phyloP scores from a whole-genome alignment of 2,797 vertebrate genomes.

The Alcedo quadribrachys region DNA sequence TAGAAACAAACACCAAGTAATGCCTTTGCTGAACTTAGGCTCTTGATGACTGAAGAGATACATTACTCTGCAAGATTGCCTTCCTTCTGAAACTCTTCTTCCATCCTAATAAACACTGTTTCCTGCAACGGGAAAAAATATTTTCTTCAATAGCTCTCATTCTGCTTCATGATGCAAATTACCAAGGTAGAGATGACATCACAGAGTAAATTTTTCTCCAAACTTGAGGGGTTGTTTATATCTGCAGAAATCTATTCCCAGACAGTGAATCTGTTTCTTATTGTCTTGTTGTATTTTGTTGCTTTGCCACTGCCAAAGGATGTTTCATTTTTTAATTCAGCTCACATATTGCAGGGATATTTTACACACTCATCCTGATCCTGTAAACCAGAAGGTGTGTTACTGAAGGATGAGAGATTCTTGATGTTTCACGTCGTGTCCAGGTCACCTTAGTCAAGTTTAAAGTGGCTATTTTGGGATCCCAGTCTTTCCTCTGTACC shows the following conservation, averaged over 20 bases:
- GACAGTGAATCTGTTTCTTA: not conserved
- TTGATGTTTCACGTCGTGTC: not conserved
- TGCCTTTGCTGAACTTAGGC: not conserved
- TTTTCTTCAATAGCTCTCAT: not conserved
- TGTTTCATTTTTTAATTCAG: not conserved
- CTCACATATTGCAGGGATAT: not conserved
- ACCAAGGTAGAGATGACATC: not conserved
- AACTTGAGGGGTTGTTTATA: not conserved
- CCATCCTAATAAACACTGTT: not conserved
- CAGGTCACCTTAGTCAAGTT: not conserved
- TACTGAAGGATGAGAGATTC: not conserved
- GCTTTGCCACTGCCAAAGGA: not conserved
- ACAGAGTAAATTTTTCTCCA: not conserved
- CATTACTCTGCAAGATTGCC: not conserved
- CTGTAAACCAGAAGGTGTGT: not conserved
- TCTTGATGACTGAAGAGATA: not conserved
- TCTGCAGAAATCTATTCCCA: not conserved
- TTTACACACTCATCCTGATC: not conserved
- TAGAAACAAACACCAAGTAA: not conserved
- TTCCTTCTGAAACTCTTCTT: not conserved
- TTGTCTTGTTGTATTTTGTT: not conserved
- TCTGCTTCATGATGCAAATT: not conserved
- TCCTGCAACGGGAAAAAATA: not conserved
- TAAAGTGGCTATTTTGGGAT: not conserved
- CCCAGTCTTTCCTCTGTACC: not conserved